Evolutionary conservation across 92 coral and sea anemone species (phyloP).

Genomic region (Hydrozoanthus gracilis): DNA sequence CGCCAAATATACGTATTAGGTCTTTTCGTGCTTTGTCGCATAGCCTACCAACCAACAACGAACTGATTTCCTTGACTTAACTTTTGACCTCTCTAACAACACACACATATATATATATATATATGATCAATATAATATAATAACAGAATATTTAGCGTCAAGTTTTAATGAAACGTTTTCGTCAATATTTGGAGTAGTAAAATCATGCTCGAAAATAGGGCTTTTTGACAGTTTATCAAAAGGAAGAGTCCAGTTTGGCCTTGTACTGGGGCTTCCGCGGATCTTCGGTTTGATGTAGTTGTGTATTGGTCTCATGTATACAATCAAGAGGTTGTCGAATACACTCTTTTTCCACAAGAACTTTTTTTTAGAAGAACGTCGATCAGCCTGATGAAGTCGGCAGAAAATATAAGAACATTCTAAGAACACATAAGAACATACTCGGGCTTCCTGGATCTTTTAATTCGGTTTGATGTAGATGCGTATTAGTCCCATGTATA

Average conservation of each 20-base stretch:
- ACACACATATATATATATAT: too few species aligned
- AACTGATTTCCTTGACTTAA: too few species aligned
- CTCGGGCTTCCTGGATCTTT: too few species aligned
- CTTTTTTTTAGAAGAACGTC: background rate
- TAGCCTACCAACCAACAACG: too few species aligned
- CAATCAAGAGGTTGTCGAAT: background rate
- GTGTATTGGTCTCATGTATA: background rate
- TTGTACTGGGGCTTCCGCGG: background rate
- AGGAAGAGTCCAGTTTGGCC: background rate
- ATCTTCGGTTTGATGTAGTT: background rate
- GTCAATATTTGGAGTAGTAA: background rate
- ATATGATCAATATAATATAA: too few species aligned
- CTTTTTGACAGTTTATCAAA: background rate
- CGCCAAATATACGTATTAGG: too few species aligned
- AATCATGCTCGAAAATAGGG: background rate
- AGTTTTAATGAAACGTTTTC: background rate
- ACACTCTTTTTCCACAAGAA: background rate
- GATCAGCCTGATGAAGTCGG: background rate
- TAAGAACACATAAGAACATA: background rate
- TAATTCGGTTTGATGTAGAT: too few species aligned
- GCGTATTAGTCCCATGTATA: too few species aligned
- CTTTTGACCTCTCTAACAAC: too few species aligned
- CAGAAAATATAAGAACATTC: background rate
- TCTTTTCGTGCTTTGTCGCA: too few species aligned
- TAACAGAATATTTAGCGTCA: background rate